These are phyloP conservation scores for Psittacula echo DNA, from an alignment of 2,797 vertebrate species.

Conservation along the genomic window DNA sequence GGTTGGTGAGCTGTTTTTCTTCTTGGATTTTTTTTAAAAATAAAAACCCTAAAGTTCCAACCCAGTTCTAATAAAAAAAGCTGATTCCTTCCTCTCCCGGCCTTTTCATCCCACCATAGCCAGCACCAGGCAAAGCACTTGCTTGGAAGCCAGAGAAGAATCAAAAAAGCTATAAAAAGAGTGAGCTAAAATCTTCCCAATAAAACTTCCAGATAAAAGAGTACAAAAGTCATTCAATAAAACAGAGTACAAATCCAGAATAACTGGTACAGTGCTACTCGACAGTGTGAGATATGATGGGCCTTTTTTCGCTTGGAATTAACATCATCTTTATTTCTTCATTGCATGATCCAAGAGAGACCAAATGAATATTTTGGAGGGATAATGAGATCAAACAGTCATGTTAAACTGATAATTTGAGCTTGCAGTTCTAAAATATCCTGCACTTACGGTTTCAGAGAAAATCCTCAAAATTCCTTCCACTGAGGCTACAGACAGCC, in stretches of 20 bases:
- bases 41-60: background rate
- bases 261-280: background rate
- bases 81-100: background rate
- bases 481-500: background rate
- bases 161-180: background rate
- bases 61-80: background rate
- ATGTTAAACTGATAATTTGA: background rate
- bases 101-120: background rate
- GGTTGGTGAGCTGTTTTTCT: background rate
- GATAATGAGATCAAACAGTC: constrained; percentile 2
- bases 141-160: background rate
- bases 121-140: background rate
- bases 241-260: background rate
- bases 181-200: background rate
- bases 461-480: constrained; percentile 31
- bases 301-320: background rate
- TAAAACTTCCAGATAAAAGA: background rate
- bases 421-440: background rate
- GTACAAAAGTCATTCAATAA: background rate
- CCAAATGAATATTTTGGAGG: background rate
- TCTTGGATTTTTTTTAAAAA: background rate
- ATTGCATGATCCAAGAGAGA: background rate
- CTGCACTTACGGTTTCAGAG: background rate
- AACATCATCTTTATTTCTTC: background rate
- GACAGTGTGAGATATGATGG: accelerated